These are phyloP conservation scores for Brachyhypopomus gauderio DNA, from an alignment of 2,113 vertebrate species.

Conservation along the genomic window DNA sequence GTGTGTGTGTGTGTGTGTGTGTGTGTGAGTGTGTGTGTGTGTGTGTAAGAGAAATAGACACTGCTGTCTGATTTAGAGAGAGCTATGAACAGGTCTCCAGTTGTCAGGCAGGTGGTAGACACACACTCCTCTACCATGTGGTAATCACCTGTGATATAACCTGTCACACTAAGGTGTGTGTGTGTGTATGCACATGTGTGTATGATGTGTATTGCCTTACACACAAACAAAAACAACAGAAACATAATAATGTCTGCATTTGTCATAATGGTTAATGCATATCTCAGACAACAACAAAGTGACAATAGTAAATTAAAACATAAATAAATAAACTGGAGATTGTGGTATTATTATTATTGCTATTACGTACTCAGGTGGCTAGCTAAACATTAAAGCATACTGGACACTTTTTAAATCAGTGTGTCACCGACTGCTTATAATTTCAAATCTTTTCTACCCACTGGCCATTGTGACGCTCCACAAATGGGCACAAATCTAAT, in stretches of 20 bases:
- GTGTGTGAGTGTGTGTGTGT: background rate
- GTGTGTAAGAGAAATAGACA: conserved; percentile 38
- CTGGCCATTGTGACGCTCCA: conserved; percentile 32
- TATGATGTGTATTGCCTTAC: background rate
- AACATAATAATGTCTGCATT: conserved; percentile 2
- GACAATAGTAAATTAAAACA: background rate
- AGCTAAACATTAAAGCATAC: conserved; percentile 37
- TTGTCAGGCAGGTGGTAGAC: conserved; percentile 58
- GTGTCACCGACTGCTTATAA: background rate
- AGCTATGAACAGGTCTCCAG: conserved; percentile 51
- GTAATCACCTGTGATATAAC: conserved; percentile 58
- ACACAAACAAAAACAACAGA: background rate
- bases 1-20: conserved; percentile 14
- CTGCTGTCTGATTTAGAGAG: conserved; percentile 58
- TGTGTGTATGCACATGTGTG: conserved; percentile 41
- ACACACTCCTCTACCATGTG: conserved; percentile 34
- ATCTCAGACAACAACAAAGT: background rate
- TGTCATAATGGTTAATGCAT: background rate
- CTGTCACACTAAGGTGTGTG: conserved; percentile 46
- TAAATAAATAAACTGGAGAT: too few relatives aligned
- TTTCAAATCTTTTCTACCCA: conserved; percentile 45
- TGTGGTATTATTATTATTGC: too few relatives aligned
- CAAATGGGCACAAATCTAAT: conserved; percentile 49
- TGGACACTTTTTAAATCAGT: conserved; percentile 20
- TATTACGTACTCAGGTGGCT: conserved; percentile 3